Conservation (phyloP, 2,888 invertebrate genomes). For the Andrena fulva region DNA sequence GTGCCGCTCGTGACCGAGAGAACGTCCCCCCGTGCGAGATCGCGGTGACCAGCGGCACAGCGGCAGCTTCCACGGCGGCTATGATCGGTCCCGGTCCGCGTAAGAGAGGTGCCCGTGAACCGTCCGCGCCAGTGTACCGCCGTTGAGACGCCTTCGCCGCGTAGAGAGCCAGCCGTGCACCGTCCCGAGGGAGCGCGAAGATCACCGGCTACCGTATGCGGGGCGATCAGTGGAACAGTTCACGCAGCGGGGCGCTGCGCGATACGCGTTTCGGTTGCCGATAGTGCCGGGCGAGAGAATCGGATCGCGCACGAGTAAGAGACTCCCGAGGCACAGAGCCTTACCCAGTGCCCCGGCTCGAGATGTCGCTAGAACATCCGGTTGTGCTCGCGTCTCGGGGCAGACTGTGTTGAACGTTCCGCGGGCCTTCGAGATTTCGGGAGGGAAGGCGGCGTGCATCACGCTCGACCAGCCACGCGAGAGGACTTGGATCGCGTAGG, state of each 20-base stretch:
- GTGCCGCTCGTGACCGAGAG: constrained; percentile 70
- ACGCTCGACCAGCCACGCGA: too few relatives aligned
- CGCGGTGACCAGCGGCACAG: constrained; percentile 3
- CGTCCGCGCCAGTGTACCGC: not conserved
- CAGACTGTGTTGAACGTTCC: too few relatives aligned
- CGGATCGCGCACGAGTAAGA: not conserved
- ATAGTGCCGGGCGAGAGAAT: not conserved
- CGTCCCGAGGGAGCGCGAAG: not conserved
- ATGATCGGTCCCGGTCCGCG: constrained; percentile 29
- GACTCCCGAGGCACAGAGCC: too few relatives aligned
- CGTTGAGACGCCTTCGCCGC: not conserved
- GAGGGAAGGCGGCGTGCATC: too few relatives aligned
- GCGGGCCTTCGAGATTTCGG: too few relatives aligned
- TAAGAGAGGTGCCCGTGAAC: constrained; percentile 15
- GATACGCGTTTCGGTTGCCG: not conserved
- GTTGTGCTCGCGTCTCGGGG: not conserved
- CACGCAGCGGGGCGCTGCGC: not conserved
- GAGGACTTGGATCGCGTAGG: too few relatives aligned
- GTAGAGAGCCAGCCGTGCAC: too few relatives aligned
- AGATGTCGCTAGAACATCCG: not conserved
- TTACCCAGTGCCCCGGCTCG: too few relatives aligned
- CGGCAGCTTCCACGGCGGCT: constrained; percentile 2
- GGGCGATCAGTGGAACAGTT: constrained; percentile 5
- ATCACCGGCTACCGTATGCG: not conserved
- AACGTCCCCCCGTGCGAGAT: constrained; percentile 45